A percentile compares a stretch with the other conserved stretches of the same genome.
phyloP scores from a whole-genome alignment of 2,888 invertebrate genomes.

The Ormyrus thymus region DNA sequence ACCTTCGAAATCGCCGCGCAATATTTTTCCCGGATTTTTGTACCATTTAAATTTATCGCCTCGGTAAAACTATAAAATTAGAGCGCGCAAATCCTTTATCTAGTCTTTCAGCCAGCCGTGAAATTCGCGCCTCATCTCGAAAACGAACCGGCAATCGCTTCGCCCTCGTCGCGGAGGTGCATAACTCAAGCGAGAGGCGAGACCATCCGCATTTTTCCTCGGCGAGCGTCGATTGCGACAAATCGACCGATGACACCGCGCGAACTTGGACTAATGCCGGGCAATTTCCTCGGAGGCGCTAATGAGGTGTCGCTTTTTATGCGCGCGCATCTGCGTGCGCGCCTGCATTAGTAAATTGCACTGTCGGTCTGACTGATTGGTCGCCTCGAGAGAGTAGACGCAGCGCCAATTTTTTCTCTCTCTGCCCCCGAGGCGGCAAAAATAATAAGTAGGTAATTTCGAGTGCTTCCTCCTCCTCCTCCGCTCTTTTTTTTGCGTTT shows the following conservation, averaged over 20 bases:
- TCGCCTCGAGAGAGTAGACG: conserved; percentile 42
- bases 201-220: background rate
- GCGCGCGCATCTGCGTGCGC: background rate
- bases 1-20: background rate
- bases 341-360: conserved; percentile 61
- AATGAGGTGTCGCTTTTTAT: conserved; percentile 35
- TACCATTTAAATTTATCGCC: too few species aligned
- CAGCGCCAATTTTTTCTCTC: conserved; percentile 17
- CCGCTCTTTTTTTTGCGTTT: background rate
- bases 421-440: background rate
- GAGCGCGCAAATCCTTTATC: too few species aligned
- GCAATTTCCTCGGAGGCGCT: conserved; percentile 34
- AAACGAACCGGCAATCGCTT: too few species aligned
- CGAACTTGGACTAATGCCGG: conserved; percentile 14
- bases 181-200: too few species aligned
- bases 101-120: too few species aligned
- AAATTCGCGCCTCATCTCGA: too few species aligned
- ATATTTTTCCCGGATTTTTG: too few species aligned
- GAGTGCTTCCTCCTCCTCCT: background rate
- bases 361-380: conserved; percentile 60
- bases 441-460: conserved; percentile 46
- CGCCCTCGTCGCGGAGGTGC: too few species aligned
- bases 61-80: too few species aligned
- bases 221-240: background rate
- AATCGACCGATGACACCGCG: conserved; percentile 30